Conservation (phyloP, 2,888 invertebrate genomes). For the Norana najaformis region DNA sequence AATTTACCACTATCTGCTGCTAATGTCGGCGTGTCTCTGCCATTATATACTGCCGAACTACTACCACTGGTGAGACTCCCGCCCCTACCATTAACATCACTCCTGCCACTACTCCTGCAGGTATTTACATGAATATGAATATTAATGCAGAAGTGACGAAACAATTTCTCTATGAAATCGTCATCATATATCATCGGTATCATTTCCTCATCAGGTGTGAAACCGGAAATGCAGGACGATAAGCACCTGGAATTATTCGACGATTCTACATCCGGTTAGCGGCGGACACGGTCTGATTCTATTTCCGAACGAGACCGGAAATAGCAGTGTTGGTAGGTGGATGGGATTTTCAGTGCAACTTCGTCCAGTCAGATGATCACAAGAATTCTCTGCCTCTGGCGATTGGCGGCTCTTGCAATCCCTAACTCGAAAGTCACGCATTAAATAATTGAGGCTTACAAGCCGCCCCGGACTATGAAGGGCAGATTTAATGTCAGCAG, state of each 20-base stretch:
- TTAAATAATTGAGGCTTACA: too few species aligned
- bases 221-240: constrained; percentile 9
- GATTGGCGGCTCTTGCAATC: not conserved
- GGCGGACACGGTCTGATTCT: not conserved
- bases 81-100: not conserved
- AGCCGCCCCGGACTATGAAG: not conserved
- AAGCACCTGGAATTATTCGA: not conserved
- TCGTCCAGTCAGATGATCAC: not conserved
- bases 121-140: too few species aligned
- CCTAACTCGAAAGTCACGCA: too few species aligned
- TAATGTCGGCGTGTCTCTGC: not conserved
- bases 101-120: not conserved
- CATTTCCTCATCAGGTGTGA: not conserved
- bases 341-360: not conserved
- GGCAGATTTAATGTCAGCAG: not conserved
- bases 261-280: not conserved
- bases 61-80: not conserved
- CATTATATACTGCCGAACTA: not conserved
- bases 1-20: not conserved
- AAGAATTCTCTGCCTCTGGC: not conserved
- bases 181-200: not conserved
- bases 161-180: not conserved
- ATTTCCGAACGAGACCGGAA: constrained; percentile 17
- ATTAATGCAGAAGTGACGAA: not conserved
- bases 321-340: not conserved